Base-by-base conservation (phyloP, 2,113 vertebrate species). In the Cepphus grylle region DNA sequence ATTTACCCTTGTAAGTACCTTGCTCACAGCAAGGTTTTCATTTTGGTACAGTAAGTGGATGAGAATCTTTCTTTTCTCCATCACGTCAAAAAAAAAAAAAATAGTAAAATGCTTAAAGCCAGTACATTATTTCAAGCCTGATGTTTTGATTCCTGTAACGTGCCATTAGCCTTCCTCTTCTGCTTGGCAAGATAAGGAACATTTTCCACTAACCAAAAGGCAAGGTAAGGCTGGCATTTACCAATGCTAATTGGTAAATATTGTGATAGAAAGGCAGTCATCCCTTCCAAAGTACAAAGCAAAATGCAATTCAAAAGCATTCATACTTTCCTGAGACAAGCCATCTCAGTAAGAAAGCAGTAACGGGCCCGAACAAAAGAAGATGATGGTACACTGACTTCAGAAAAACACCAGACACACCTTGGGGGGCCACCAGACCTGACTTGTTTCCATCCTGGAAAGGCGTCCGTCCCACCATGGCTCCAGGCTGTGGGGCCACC, bases 171-270 rank as follows among this genome's bases (percentile, higher is more conserved):
- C 58, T 84, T 79, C 62, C 62, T 91, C 62, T 92, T 87, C 83
- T 94, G 86, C 84, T 85, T 62, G 53, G 89, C 53, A 87, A 94
- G 91, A 79, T 76, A 89, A 94, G 62, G 25, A 92, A 72, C 22
- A 49, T 69, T 80, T 88, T 91, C 65, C 66, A 70, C 55, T 73
- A 87, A 90, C 73, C 83, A 94, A 90, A 85, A 94, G 0, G 14
- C 58, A 89, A 89, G 88, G 81, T 69, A 89, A 63, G 40, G 16
- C 53, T 72, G 81, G 70, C 81, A 82, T 87, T 93, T 87, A 87
- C 88, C 66, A 84, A 52, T 12, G 42, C 25, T 86, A 94, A 86
- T 26, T 73, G 74, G 71, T 69, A 92, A 93, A 80, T 72, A 90
- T 6, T 88, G 55, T 49, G 89, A 43, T 4, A 82, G 74, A 69